phyloP scores from a whole-genome alignment of 2,797 vertebrate genomes.

The Esox lucius region DNA sequence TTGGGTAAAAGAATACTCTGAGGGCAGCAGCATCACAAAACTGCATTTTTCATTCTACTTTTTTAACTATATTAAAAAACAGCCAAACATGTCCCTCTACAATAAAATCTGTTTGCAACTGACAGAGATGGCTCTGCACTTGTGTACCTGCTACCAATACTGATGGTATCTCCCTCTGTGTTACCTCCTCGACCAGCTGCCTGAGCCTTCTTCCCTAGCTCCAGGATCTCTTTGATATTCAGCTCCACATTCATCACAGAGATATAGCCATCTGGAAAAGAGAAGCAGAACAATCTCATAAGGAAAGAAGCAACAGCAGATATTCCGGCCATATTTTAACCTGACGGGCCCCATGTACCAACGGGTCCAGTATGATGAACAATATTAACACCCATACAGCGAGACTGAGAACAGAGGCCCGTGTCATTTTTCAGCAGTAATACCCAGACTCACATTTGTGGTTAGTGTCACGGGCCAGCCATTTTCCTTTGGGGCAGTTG shows the following conservation, averaged over 20 bases:
- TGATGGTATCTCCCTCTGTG: slow-evolving; percentile 68
- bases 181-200: slow-evolving; percentile 59
- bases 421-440: neutral
- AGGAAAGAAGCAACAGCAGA: neutral
- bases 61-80: neutral
- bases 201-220: slow-evolving; percentile 73
- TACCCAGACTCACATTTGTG: slow-evolving; percentile 75
- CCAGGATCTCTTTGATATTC: slow-evolving; percentile 74
- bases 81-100: neutral
- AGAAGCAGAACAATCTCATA: neutral
- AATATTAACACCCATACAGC: neutral
- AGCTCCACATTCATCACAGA: slow-evolving; percentile 74
- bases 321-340: neutral
- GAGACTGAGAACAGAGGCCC: neutral
- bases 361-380: neutral
- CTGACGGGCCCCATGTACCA: neutral
- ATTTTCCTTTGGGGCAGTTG: slow-evolving; percentile 69
- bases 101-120: neutral
- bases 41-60: neutral
- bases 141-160: slow-evolving; percentile 75
- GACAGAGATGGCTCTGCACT: neutral
- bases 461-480: slow-evolving; percentile 68
- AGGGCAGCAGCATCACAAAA: neutral
- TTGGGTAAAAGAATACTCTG: neutral
- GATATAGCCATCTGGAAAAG: slow-evolving; percentile 71